Base-by-base conservation (phyloP, 2,113 vertebrate genomes). In the Anser brachyrhynchus region DNA sequence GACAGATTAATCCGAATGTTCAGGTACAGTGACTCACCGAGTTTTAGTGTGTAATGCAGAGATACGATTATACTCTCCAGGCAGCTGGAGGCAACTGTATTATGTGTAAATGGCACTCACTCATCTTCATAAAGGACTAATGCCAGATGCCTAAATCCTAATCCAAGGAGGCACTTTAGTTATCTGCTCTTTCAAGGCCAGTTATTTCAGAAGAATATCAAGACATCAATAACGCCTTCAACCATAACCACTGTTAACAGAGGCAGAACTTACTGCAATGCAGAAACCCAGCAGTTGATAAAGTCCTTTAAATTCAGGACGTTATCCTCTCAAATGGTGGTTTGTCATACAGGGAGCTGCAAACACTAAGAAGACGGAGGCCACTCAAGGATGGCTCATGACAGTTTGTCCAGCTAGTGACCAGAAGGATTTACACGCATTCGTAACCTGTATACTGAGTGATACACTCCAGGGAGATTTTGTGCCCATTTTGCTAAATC, bases 141-240 rank as follows among this genome's bases (percentile, higher is more conserved):
- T 0, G 0, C 6, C 2, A 0, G 16, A 75, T 4, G 59, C 19
- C 3, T 2, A 74, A 70, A 19, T 7, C 6, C 23, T 49, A 67
- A 89, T 13, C 37, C n/a, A 79, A 79, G 35, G 23, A 92, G 39
- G 39, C 3, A 15, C 9, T 17, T 37, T 22, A 74, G 37, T 33
- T 11, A 70, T 2, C 43, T 52, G 10, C 31, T 46, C 23, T 58
- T 61, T 71, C 72, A 75, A 81, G 23, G 61, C 2, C 33, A 71
- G 61, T 54, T 55, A 59, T 51, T 80, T 86, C 33, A 67, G 44
- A 69, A 80, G 69, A 78, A 78, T 8, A 65, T 25, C n/a, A 67
- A 75, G 37, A 69, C 8, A 76, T 6, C 17, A 77, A 21, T 11
- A 80, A 16, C 0, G 2, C 23, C 31, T 59, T 71, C n/a, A 82